These are phyloP conservation scores for Emydoidea blandingii DNA, from an alignment of 2,797 vertebrate genomes.

Conservation along the genomic window DNA sequence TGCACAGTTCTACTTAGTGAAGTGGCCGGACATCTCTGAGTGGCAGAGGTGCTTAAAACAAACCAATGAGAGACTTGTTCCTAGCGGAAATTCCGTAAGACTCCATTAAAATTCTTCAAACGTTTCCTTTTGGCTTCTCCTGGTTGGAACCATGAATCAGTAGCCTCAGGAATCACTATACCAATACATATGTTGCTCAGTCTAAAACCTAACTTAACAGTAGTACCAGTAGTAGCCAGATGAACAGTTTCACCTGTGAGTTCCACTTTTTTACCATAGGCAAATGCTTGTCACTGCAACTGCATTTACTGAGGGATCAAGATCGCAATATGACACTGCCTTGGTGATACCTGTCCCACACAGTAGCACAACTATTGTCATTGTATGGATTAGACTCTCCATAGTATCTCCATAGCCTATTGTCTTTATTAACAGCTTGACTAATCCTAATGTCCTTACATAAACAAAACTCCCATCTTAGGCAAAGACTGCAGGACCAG, in stretches of 20 bases:
- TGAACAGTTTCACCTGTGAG: not conserved
- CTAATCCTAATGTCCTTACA: not conserved
- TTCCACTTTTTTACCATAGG: not conserved
- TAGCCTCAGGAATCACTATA: slow-evolving; percentile 5
- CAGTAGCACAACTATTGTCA: not conserved
- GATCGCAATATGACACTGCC: not conserved
- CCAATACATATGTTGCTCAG: not conserved
- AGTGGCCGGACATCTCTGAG: accelerated
- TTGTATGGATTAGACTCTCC: accelerated
- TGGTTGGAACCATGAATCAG: not conserved
- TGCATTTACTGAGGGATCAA: not conserved
- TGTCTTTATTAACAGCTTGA: not conserved
- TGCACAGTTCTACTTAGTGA: not conserved
- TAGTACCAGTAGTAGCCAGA: not conserved
- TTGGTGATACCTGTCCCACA: not conserved
- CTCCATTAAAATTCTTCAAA: not conserved
- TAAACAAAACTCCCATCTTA: not conserved
- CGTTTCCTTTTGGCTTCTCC: not conserved
- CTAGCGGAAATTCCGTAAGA: slow-evolving; percentile 16
- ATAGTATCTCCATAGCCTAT: not conserved
- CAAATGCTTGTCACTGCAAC: not conserved
- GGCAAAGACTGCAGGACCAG: not conserved
- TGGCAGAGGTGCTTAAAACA: not conserved
- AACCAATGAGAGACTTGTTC: not conserved
- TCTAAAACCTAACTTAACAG: not conserved